A percentile compares a stretch with the other conserved stretches of the same genome.
These are phyloP conservation scores for Micromys minutus DNA, from an alignment of 2,113 vertebrate genomes.

Conservation along the genomic window DNA sequence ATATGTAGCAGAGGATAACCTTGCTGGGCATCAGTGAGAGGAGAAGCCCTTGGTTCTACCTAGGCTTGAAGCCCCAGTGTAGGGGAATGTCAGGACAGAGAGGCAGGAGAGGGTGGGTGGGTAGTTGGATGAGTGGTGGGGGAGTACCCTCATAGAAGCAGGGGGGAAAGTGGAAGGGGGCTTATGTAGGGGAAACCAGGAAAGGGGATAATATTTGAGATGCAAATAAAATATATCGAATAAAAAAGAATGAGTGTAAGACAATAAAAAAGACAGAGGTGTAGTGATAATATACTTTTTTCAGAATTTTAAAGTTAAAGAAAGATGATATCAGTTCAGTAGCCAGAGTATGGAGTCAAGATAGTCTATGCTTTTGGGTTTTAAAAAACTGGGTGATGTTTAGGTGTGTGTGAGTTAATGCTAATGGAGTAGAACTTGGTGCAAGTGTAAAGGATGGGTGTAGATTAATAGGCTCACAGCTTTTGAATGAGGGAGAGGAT, in stretches of 20 bases:
- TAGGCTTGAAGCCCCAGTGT: too few relatives aligned
- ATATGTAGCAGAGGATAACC: too few relatives aligned
- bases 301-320: background rate
- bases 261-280: background rate
- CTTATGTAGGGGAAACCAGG: too few relatives aligned
- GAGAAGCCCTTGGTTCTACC: too few relatives aligned
- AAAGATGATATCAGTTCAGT: background rate
- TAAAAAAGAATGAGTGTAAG: background rate
- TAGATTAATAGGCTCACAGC: background rate
- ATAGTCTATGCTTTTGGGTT: background rate
- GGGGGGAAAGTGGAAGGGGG: too few relatives aligned
- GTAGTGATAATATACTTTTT: background rate
- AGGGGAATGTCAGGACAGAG: too few relatives aligned
- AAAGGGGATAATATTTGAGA: too few relatives aligned
- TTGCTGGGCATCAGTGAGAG: too few relatives aligned
- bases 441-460: background rate
- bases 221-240: too few relatives aligned
- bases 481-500: background rate
- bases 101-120: too few relatives aligned
- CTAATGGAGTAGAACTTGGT: background rate
- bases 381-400: background rate
- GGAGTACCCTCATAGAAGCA: too few relatives aligned
- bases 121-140: too few relatives aligned
- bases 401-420: background rate
- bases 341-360: background rate